Percentiles rank a stretch among this genome's conserved stretches.
These are phyloP conservation scores for Litoditis marina DNA, from an alignment of 2,888 invertebrate species.

Conservation along the genomic window DNA sequence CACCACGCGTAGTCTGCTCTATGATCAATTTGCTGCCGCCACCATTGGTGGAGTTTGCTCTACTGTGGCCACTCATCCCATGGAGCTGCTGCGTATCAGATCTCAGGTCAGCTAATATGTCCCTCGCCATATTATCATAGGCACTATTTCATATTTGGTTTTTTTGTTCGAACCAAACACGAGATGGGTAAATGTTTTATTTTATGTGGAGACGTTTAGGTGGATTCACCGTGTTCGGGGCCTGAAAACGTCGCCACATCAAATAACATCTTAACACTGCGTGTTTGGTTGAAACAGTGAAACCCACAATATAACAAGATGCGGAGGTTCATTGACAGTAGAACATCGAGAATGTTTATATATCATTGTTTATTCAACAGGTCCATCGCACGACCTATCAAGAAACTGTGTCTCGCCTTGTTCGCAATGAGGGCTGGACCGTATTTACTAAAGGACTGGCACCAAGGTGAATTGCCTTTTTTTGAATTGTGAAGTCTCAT, in stretches of 20 bases:
- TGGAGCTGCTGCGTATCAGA: constrained; percentile 46
- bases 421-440: constrained; percentile 29
- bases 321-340: no score
- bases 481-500: no score
- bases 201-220: not conserved
- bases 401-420: constrained; percentile 30
- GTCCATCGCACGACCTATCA: constrained; percentile 36
- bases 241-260: no score
- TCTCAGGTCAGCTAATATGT: constrained; percentile 34
- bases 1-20: constrained; percentile 27
- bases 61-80: constrained; percentile 43
- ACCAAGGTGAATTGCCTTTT: constrained; percentile 19
- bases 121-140: no score
- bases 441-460: constrained; percentile 47
- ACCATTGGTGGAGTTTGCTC: constrained; percentile 36
- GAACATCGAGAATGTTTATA: no score
- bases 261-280: no score
- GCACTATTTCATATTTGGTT: no score
- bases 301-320: no score
- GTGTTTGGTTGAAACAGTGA: no score
- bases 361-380: no score
- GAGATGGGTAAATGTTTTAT: not conserved
- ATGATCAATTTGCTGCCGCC: constrained; percentile 42
- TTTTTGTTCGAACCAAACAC: not conserved
- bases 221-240: no score